Percentiles rank a stretch among this genome's conserved stretches.
Conservation (phyloP, 2,888 invertebrate species). For the Selenia dentaria region DNA sequence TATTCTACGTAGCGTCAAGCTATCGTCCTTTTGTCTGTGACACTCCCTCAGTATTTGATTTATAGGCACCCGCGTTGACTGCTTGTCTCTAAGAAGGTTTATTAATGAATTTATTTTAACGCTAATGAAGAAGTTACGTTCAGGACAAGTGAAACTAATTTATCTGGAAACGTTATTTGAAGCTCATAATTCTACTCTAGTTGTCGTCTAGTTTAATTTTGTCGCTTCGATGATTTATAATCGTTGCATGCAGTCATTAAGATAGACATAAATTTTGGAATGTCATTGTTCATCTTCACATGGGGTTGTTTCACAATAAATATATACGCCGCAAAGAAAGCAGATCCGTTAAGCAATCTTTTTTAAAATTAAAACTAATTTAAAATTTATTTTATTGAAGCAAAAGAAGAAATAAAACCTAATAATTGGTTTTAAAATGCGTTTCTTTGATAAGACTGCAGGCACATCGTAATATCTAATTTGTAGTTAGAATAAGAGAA, state of each 20-base stretch:
- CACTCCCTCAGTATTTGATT: slow-evolving; percentile 83
- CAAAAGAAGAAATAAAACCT: too few relatives aligned
- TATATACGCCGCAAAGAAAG: too few relatives aligned
- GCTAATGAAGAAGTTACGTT: slow-evolving; percentile 82
- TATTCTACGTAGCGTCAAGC: slow-evolving; percentile 45
- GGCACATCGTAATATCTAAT: too few relatives aligned
- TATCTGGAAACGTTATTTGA: slow-evolving; percentile 73
- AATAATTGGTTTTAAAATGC: too few relatives aligned
- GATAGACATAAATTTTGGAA: too few relatives aligned
- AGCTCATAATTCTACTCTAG: slow-evolving; percentile 43
- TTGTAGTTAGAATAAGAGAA: too few relatives aligned
- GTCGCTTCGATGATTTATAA: slow-evolving; percentile 12
- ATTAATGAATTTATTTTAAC: slow-evolving; percentile 85
- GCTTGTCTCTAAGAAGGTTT: slow-evolving; percentile 72
- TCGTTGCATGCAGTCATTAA: background rate
- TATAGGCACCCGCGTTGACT: slow-evolving; percentile 80
- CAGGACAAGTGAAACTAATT: slow-evolving; percentile 78
- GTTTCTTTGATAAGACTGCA: too few relatives aligned
- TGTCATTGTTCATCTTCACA: too few relatives aligned
- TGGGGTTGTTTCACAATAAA: too few relatives aligned
- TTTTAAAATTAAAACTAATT: too few relatives aligned
- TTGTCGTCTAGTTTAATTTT: slow-evolving; percentile 25
- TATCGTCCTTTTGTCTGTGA: slow-evolving; percentile 79
- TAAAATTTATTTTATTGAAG: too few relatives aligned
- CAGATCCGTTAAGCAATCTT: too few relatives aligned